Evolutionary conservation across 2,113 vertebrate genomes (phyloP), one percentile per base, ranked within the genome.

Genomic region (Cebidichthys violaceus): DNA sequence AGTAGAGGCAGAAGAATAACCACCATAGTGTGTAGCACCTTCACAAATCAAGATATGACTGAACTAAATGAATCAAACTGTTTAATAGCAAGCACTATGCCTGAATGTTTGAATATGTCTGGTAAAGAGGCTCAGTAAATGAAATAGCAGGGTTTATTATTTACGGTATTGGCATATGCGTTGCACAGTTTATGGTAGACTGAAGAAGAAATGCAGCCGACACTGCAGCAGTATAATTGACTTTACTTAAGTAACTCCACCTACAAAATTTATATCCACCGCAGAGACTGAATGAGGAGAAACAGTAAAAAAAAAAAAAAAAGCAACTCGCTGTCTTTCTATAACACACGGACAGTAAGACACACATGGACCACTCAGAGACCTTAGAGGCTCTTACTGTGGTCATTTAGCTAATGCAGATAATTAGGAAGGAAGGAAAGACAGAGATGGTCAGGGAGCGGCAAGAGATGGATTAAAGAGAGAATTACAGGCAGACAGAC

Each of bases 391-490:
- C 79, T 78, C 79, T 81, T 75, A 79, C 54, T 57, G 54, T 24
- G 27, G 84, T 89, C 90, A 91, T 92, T 89, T 88, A 70, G 72
- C 68, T 93, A 90, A 93, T 92, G 91, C 66, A 85, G 69, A 86
- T 89, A 85, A 90, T 90, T 84, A 90, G 86, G 79, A 76, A 81
- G 86, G 82, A 79, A 81, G 87, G 76, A 85, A 84, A 90, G 79
- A 70, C 60, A 43, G 41, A 80, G 62, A 81, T 66, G 66, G 57
- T 39, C 52, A 66, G 68, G 64, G 79, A 87, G 76, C 29, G 66
- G 70, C 59, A 82, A 68, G 79, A 82, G 64, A 89, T 57, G 57
- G 75, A 79, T 69, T 86, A 24, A 86, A 81, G 62, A 75, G 77
- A 83, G 83, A 88, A 86, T 80, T 85, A 83, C 59, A 85, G 85